These are phyloP conservation scores for Fukomys damarensis DNA, from an alignment of 2,113 vertebrate genomes.

Conservation along the genomic window DNA sequence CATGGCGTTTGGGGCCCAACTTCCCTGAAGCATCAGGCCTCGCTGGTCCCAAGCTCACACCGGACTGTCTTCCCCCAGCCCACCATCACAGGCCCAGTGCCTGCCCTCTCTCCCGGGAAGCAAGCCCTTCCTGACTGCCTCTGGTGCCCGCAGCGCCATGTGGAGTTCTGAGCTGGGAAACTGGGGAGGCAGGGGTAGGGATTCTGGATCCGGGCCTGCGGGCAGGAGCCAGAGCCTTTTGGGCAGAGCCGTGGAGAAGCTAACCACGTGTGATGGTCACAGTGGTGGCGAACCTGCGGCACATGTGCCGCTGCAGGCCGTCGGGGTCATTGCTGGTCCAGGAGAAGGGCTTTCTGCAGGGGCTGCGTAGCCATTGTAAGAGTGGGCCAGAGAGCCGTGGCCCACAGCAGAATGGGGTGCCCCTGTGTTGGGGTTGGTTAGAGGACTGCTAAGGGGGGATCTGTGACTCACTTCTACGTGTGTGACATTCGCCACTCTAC, in stretches of 20 bases:
- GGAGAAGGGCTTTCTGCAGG: neutral
- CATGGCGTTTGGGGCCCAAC: neutral
- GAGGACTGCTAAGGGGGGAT: neutral
- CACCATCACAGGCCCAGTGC: neutral
- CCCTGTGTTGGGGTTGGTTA: neutral
- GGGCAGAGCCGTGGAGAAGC: neutral
- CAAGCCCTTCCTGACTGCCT: neutral
- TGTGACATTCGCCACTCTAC: neutral
- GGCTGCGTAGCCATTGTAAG: rapidly evolving
- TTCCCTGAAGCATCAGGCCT: neutral
- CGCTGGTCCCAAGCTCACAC: neutral
- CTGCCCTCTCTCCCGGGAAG: neutral
- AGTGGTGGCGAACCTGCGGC: neutral
- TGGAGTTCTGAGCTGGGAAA: neutral
- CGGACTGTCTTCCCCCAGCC: neutral
- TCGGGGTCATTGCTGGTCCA: neutral
- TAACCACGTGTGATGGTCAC: neutral
- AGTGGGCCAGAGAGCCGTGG: neutral
- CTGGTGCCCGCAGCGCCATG: rapidly evolving
- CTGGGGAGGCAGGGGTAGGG: neutral
- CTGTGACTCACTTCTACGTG: rapidly evolving
- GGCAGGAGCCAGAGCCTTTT: neutral
- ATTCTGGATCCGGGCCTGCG: neutral
- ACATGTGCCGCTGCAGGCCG: neutral
- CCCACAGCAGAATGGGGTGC: rapidly evolving